These are phyloP conservation scores for Neopelma chrysocephalum DNA, from an alignment of 2,797 vertebrate genomes.

Conservation along the genomic window DNA sequence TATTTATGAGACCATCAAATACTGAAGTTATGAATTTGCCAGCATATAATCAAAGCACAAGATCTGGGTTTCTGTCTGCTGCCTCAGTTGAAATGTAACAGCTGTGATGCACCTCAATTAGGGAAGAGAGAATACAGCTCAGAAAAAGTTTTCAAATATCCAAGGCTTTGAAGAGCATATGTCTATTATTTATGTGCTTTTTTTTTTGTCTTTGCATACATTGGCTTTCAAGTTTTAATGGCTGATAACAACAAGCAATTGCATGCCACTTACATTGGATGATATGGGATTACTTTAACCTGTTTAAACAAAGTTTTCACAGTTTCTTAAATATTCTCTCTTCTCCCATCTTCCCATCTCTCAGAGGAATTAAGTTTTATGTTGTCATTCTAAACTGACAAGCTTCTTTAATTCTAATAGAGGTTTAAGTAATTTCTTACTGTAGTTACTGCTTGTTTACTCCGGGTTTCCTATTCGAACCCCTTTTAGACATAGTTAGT, in stretches of 20 bases:
- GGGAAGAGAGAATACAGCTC: not conserved
- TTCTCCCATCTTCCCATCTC: not conserved
- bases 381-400: not conserved
- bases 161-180: not conserved
- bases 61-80: not conserved
- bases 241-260: constrained; percentile 12
- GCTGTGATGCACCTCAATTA: not conserved
- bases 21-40: not conserved
- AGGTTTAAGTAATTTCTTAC: not conserved
- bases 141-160: not conserved
- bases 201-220: not conserved
- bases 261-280: not conserved
- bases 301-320: constrained; percentile 12
- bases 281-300: not conserved
- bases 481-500: not conserved
- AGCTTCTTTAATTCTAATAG: not conserved
- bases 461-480: not conserved
- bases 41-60: not conserved
- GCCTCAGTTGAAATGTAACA: not conserved
- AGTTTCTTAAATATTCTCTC: not conserved
- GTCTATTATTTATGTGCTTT: not conserved
- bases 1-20: not conserved
- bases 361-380: not conserved
- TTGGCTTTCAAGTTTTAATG: constrained; percentile 8
- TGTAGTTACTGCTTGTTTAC: not conserved